phyloP scores from a whole-genome alignment of 2,888 invertebrate genomes.

The Himalopsyche japonica region DNA sequence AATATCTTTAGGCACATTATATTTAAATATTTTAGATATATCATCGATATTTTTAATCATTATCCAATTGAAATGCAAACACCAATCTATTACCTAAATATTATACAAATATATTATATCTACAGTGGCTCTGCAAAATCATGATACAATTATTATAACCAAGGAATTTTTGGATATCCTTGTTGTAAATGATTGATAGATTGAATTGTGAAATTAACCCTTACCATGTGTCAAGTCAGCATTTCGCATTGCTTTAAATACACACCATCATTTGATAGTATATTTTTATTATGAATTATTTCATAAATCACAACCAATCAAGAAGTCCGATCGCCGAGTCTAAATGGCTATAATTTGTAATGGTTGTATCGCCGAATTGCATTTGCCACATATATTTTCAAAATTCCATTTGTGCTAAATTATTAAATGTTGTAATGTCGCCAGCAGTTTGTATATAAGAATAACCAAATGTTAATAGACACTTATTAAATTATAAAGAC shows the following conservation, averaged over 20 bases:
- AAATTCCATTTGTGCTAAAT: background rate
- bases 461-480: background rate
- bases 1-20: background rate
- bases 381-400: background rate
- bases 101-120: background rate
- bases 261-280: no score
- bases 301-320: no score
- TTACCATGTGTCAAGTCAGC: no score
- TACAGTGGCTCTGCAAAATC: background rate
- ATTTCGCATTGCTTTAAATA: no score
- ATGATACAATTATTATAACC: background rate
- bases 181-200: background rate
- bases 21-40: background rate
- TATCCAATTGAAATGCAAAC: conserved; percentile 1
- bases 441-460: background rate
- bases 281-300: no score
- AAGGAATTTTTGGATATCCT: background rate
- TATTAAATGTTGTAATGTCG: background rate
- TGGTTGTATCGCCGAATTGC: background rate
- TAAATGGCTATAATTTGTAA: background rate
- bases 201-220: no score
- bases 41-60: background rate
- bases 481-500: background rate
- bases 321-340: no score
- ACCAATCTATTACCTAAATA: background rate